Percentiles rank a stretch among this genome's conserved stretches.
Evolutionary conservation across 2,113 vertebrate genomes (phyloP).

Genomic region (Scortum barcoo): DNA sequence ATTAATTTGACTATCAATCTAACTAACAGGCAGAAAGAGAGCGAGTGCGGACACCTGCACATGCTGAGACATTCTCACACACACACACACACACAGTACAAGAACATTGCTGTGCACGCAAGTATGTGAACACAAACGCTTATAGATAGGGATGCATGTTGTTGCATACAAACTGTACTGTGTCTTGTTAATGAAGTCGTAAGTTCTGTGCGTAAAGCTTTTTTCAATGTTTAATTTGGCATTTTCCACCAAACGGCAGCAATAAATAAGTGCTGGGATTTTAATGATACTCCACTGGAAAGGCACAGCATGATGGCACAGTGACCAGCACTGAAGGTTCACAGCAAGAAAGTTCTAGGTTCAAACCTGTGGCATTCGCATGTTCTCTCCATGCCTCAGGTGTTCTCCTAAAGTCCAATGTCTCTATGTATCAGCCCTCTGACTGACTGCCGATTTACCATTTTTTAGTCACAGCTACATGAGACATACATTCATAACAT

Average conservation of each 20-base stretch:
- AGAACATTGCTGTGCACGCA: neutral
- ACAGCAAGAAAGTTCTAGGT: neutral
- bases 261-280: neutral
- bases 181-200: neutral
- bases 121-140: neutral
- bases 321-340: too few relatives aligned
- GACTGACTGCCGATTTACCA: neutral
- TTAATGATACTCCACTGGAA: neutral
- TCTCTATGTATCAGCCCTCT: neutral
- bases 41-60: conserved; percentile 9
- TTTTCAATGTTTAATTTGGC: neutral
- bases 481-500: neutral
- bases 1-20: conserved; percentile 82
- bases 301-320: too few relatives aligned
- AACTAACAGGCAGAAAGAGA: conserved; percentile 65
- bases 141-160: neutral
- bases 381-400: neutral
- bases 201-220: neutral
- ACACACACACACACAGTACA: neutral
- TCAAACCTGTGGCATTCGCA: neutral
- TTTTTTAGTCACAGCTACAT: neutral
- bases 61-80: conserved; percentile 20
- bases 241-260: neutral
- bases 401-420: too few relatives aligned
- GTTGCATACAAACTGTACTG: neutral